Evolutionary conservation across 2,113 vertebrate species (phyloP).

Genomic region (Ivindomyrus marchei): DNA sequence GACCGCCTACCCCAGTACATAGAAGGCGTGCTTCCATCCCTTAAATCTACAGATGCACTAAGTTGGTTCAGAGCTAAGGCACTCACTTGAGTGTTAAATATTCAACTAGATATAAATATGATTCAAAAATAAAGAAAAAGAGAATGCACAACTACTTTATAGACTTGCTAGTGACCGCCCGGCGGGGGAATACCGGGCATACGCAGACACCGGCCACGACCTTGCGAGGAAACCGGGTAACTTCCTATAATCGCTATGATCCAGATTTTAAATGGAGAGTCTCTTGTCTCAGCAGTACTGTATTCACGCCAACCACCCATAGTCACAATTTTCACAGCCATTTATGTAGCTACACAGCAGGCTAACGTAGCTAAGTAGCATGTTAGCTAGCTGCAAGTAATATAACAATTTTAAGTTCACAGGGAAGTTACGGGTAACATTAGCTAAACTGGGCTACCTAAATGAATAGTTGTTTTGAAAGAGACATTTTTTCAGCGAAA

Average conservation of each 20-base stretch:
- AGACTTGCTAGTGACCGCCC: neutral
- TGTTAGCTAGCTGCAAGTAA: conserved; percentile 1
- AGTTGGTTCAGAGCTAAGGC: neutral
- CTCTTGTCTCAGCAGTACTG: neutral
- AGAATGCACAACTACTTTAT: neutral
- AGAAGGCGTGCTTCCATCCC: neutral
- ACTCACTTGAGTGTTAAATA: neutral
- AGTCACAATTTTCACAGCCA: neutral
- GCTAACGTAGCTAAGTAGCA: conserved; percentile 1
- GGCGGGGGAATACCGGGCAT: neutral
- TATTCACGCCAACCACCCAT: neutral
- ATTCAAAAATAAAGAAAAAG: neutral
- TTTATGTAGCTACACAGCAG: neutral
- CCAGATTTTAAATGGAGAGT: neutral
- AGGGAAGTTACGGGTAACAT: neutral
- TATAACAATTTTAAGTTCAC: neutral
- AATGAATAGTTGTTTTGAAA: neutral
- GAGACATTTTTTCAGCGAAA: neutral
- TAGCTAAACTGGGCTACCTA: neutral
- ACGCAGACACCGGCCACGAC: neutral
- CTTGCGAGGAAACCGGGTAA: neutral
- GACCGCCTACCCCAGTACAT: neutral
- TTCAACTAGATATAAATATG: neutral
- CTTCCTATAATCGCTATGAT: neutral
- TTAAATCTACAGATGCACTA: neutral